Percentiles rank a stretch among this genome's conserved stretches.
Evolutionary conservation across 2,888 invertebrate genomes (phyloP).

Genomic region (Baccha elongata): DNA sequence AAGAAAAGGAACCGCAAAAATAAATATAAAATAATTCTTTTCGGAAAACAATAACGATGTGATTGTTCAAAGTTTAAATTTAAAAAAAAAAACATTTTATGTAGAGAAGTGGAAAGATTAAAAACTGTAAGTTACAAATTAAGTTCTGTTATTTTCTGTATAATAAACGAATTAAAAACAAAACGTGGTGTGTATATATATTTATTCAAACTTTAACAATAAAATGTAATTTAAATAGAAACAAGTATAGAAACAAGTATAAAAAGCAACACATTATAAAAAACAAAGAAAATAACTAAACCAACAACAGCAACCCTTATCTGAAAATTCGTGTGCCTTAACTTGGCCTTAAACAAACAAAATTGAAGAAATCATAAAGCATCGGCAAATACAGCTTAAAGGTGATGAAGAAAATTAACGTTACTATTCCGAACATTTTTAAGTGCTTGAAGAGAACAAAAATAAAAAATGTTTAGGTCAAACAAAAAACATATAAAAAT

Average conservation of each 20-base stretch:
- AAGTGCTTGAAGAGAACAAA: conserved; percentile 42
- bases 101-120: conserved; percentile 51
- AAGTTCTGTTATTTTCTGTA: conserved; percentile 36
- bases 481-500: conserved; percentile 54
- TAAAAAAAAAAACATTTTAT: conserved; percentile 57
- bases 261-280: conserved; percentile 26
- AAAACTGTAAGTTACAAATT: conserved; percentile 48
- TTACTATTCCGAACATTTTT: conserved; percentile 62
- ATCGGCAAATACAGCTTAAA: conserved; percentile 62
- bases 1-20: conserved; percentile 25
- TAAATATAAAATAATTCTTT: conserved; percentile 46
- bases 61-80: conserved; percentile 56
- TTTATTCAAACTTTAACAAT: conserved; percentile 43
- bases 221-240: too few species aligned
- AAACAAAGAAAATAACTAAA: conserved; percentile 37
- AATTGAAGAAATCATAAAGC: conserved; percentile 54
- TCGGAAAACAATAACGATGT: conserved; percentile 67
- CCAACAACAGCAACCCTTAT: conserved; percentile 67
- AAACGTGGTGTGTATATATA: conserved; percentile 58
- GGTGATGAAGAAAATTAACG: conserved; percentile 48
- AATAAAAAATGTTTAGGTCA: conserved; percentile 55
- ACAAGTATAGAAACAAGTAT: conserved; percentile 28
- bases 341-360: conserved; percentile 75
- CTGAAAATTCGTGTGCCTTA: conserved; percentile 76
- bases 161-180: conserved; percentile 5